These are phyloP conservation scores for Itoplectis maculator DNA, from an alignment of 2,888 invertebrate species.

Conservation along the genomic window DNA sequence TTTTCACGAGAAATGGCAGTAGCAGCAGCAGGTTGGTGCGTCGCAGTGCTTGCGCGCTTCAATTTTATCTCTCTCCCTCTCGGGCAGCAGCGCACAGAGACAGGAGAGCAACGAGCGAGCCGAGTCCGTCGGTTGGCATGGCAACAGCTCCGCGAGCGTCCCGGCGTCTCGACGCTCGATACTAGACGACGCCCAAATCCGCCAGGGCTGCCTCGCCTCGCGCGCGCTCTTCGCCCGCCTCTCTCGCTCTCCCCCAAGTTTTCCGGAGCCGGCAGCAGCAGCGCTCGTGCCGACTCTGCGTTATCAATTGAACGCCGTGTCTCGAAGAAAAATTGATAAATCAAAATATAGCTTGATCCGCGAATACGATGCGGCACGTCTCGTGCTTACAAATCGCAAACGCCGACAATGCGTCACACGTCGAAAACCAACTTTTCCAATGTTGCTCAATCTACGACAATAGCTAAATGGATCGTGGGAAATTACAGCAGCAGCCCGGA, in stretches of 20 bases:
- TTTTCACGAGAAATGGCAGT: constrained; percentile 6
- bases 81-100: constrained; percentile 2
- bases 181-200: constrained; percentile 83
- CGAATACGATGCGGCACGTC: too few relatives aligned
- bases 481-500: constrained; percentile 7
- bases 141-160: constrained; percentile 83
- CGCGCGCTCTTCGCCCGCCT: constrained; percentile 41
- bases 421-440: too few relatives aligned
- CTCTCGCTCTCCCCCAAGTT: constrained; percentile 62
- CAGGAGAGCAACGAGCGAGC: constrained; percentile 77
- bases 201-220: constrained; percentile 69
- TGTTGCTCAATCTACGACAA: too few relatives aligned
- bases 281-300: neutral
- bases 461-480: neutral
- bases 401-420: too few relatives aligned
- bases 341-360: neutral
- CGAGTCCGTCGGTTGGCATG: constrained; percentile 83
- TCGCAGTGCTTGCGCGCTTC: constrained; percentile 19
- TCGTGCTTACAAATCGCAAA: too few relatives aligned
- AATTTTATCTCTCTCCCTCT: constrained; percentile 1
- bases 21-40: constrained; percentile 33
- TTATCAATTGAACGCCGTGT: neutral
- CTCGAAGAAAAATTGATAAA: neutral
- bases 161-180: constrained; percentile 84
- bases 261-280: constrained; percentile 36